Conservation (phyloP, 2,113 vertebrate species). For the Miniopterus natalensis region DNA sequence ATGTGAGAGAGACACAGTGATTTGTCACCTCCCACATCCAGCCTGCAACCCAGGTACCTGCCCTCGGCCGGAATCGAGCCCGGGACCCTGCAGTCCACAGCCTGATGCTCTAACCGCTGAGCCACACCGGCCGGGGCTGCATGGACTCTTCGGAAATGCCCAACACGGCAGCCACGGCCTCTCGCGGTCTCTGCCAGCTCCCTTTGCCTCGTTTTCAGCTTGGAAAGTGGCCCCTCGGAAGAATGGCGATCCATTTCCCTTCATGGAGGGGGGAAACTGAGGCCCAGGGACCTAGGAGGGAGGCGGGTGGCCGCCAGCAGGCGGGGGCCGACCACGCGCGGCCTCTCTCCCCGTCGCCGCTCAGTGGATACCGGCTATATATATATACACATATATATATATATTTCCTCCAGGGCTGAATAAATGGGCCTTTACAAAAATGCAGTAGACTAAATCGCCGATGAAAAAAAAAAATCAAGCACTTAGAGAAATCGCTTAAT, state of each 20-base stretch:
- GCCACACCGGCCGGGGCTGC: no score
- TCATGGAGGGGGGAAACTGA: neutral
- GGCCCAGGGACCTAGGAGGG: neutral
- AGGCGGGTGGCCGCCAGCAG: fast-evolving
- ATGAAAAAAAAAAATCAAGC: conserved; percentile 68
- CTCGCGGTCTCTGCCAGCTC: fast-evolving
- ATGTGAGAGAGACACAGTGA: no score
- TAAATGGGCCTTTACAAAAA: conserved; percentile 59
- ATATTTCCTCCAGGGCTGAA: conserved; percentile 46
- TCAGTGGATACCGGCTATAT: neutral
- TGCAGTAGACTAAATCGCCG: neutral
- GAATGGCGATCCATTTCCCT: neutral
- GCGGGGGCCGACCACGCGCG: fast-evolving
- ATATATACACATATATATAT: neutral
- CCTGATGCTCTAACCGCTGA: no score
- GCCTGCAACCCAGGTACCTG: no score
- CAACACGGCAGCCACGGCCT: fast-evolving
- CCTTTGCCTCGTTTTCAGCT: neutral
- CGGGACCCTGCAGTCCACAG: no score
- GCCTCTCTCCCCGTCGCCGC: fast-evolving
- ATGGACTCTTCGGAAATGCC: neutral
- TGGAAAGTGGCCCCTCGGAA: neutral
- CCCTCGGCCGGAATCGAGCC: no score
- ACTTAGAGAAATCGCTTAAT: conserved; percentile 73
- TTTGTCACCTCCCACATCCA: no score